Base-by-base conservation (phyloP, 2,797 vertebrate species). In the Denticeps clupeoides region DNA sequence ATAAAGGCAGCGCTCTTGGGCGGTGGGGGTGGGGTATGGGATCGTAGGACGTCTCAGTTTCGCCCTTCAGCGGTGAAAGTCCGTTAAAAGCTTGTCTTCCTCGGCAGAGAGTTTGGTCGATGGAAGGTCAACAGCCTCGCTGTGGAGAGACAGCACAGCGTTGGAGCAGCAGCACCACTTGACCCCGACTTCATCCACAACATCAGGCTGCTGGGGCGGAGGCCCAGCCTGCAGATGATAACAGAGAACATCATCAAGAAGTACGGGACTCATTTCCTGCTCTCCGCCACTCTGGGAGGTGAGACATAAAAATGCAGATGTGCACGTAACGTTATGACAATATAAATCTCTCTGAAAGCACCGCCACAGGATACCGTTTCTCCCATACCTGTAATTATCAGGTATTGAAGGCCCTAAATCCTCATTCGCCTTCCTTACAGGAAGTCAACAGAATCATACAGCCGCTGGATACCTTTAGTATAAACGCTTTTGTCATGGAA, bases 91-190 rank as follows among this genome's bases (percentile, higher is more conserved):
- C 37, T 50, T 58, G 40, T 50, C 54, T 45, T 21, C 22, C 51
- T 50, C 83, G 72, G 53, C 76, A 98, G 93, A 72, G 93, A 98
- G 77, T 98, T 98, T 70, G 93, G 93, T 59, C 90, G 93, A 81
- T 98, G 93, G 93, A 98, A 95, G 80, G 92, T 98, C 77, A 98
- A 90, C 83, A 98, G 90, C 56, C 84, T 98, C 61, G 92, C 88
- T 7, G 82, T 89, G 40, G 91, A 95, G 68, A 90, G 87, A 71
- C 86, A 83, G 66, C 84, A 93, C 64, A 80, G 77, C 65, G 81
- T 87, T 12, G 85, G 85, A 43, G 82, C 89, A 41, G 82, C 86
- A 21, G 73, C 88, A 66, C 93, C 91, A 33, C 89, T 98, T 22
- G 92, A 95, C 71, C 93, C 93, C 1, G 91, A 97, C 60, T 97